Base-by-base conservation (phyloP, 2,113 vertebrate species). In the Muntiacus reevesi region DNA sequence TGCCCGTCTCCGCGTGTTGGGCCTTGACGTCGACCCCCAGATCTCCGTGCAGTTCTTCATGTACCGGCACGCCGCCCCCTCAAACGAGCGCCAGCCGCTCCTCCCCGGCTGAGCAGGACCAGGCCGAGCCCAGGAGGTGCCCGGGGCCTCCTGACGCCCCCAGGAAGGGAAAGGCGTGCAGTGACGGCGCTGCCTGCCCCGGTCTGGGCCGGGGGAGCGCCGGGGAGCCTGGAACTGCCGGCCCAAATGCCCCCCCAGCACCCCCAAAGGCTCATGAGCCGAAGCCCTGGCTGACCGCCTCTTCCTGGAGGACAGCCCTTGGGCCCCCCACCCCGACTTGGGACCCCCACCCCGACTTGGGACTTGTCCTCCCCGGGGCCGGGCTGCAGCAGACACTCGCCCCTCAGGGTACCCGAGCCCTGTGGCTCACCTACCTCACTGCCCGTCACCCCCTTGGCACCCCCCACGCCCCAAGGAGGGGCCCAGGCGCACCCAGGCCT, bases 31-130 rank as follows among this genome's bases (percentile, higher is more conserved):
- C 0, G 1, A 1, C 15, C 4, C 19, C 54, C 98, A 99, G 99
- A 99, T 99, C 92, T 99, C 99, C 1, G 81, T 98, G 50, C 99
- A 99, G 98, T 99, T 99, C 98, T 97, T 99, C 3, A 10, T 90
- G 0, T 99, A 99, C 3, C 62, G 83, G 3, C n/a, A 14, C 4
- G 47, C 2, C 3, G 5, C 89, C 0, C 0, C 36, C 0, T 0
- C 15, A 7, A 3, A 0, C 0, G 98, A 99, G 89, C 96, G 82
- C 3, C 98, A 96, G 6, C 98, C 98, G 1, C 98, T 99, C 1
- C 98, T 99, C 33, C 67, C 90, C 0, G 98, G 98, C 98, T 99
- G 99, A 99, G 30, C 0, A 0, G 57, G 10, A 3, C 21, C 55
- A 21, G 83, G 28, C 92, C 0, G 16, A 1, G 10, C 0, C 19